A percentile compares a stretch with the other conserved stretches of the same genome.
Evolutionary conservation across 1,140 invertebrate species (phyloP).

Genomic region (Euura saliciscinereae): DNA sequence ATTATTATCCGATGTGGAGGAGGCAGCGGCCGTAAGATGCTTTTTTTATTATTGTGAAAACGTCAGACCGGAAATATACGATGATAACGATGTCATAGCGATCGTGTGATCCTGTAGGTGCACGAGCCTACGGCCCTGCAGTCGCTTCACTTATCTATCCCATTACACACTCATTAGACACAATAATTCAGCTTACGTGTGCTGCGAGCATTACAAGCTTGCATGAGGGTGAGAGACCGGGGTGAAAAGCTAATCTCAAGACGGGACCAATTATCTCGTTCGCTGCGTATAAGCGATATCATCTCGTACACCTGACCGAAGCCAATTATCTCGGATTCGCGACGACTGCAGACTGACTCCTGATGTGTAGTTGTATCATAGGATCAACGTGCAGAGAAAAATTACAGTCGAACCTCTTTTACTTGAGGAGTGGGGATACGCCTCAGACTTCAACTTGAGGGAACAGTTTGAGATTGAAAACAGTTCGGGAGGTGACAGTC

Average conservation of each 20-base stretch:
- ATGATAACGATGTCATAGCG: background rate
- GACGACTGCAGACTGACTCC: no score
- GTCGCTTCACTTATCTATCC: slow-evolving; percentile 2
- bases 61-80: background rate
- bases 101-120: background rate
- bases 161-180: slow-evolving; percentile 28
- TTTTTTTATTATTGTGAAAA: background rate
- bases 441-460: no score
- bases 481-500: no score
- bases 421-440: no score
- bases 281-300: background rate
- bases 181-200: slow-evolving; percentile 29
- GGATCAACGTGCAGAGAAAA: no score
- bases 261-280: slow-evolving; percentile 20
- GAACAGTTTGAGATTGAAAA: no score
- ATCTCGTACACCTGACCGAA: background rate
- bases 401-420: no score
- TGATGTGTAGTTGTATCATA: no score
- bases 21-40: background rate
- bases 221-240: background rate
- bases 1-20: background rate
- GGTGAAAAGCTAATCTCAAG: slow-evolving; percentile 29
- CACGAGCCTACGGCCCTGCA: background rate
- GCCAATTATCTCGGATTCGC: background rate
- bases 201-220: slow-evolving; percentile 18